Evolutionary conservation across 1,140 invertebrate genomes (phyloP).

Genomic region (Amphibalanus amphitrite): DNA sequence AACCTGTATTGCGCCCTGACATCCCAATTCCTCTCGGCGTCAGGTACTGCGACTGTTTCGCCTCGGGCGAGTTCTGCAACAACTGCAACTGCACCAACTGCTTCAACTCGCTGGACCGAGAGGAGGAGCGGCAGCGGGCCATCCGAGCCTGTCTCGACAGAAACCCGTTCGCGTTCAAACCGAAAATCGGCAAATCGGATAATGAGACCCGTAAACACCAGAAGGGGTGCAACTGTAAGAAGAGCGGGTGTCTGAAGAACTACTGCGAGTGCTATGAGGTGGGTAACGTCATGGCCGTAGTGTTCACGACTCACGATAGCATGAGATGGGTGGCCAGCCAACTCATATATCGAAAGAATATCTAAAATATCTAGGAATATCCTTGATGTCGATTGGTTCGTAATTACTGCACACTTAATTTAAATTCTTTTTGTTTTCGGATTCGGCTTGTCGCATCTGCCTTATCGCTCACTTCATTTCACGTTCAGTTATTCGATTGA

Average conservation of each 20-base stretch:
- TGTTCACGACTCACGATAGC: too few species aligned
- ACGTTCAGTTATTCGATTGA: too few species aligned
- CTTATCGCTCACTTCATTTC: too few species aligned
- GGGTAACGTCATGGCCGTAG: conserved; percentile 10
- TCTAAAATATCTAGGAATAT: too few species aligned
- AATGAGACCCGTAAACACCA: conserved; percentile 61
- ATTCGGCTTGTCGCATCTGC: too few species aligned
- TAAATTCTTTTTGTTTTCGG: too few species aligned
- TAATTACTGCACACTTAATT: too few species aligned
- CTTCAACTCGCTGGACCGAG: conserved; percentile 89
- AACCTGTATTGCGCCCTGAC: not conserved
- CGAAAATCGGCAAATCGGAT: conserved; percentile 79
- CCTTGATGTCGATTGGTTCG: too few species aligned
- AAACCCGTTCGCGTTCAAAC: conserved; percentile 73
- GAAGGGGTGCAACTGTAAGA: conserved; percentile 98
- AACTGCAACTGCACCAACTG: conserved; percentile 98
- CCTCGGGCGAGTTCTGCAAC: conserved; percentile 97
- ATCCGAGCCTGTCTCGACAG: conserved; percentile 46
- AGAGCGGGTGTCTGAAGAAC: conserved; percentile 96
- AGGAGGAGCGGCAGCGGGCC: conserved; percentile 79
- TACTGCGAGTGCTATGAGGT: conserved; percentile 99
- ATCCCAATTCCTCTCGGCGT: too few species aligned
- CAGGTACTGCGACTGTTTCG: conserved; percentile 98
- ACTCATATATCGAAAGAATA: too few species aligned
- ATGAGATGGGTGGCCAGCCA: too few species aligned